phyloP scores from a whole-genome alignment of 2,797 vertebrate species.

The Thunnus albacares region DNA sequence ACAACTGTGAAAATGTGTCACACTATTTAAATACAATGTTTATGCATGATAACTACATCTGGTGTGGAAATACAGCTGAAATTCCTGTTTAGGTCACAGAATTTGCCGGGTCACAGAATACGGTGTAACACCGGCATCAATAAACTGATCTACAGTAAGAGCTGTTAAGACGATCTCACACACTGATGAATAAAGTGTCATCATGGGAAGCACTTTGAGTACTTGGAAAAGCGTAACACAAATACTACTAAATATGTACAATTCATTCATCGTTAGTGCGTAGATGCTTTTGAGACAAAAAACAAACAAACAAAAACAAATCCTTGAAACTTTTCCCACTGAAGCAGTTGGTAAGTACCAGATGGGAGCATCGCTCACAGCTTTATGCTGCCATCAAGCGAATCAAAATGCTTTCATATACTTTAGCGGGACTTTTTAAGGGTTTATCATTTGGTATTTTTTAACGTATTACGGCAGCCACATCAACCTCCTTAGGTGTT shows the following conservation, averaged over 20 bases:
- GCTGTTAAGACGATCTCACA: conserved; percentile 34
- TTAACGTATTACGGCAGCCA: neutral
- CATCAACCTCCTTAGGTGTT: too few species aligned
- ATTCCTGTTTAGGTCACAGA: too few species aligned
- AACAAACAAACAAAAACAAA: conserved; percentile 2
- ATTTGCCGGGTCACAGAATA: too few species aligned
- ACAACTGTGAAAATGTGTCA: too few species aligned
- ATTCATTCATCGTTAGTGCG: conserved; percentile 61
- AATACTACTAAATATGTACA: conserved; percentile 63
- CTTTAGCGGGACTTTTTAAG: neutral
- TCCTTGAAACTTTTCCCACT: conserved; percentile 23
- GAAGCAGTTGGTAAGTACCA: conserved; percentile 59
- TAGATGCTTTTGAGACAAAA: conserved; percentile 26
- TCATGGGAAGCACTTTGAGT: conserved; percentile 63
- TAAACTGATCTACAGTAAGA: conserved; percentile 29
- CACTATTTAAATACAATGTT: too few species aligned
- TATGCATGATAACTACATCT: too few species aligned
- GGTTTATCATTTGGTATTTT: neutral
- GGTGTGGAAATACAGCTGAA: too few species aligned
- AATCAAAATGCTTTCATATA: conserved; percentile 65
- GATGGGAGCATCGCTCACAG: conserved; percentile 17
- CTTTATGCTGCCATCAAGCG: neutral
- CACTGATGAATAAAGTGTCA: conserved; percentile 49
- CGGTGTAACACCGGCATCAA: neutral
- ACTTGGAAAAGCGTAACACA: conserved; percentile 36